These are phyloP conservation scores for Pandemis corylana DNA, from an alignment of 2,888 invertebrate genomes.

Conservation along the genomic window DNA sequence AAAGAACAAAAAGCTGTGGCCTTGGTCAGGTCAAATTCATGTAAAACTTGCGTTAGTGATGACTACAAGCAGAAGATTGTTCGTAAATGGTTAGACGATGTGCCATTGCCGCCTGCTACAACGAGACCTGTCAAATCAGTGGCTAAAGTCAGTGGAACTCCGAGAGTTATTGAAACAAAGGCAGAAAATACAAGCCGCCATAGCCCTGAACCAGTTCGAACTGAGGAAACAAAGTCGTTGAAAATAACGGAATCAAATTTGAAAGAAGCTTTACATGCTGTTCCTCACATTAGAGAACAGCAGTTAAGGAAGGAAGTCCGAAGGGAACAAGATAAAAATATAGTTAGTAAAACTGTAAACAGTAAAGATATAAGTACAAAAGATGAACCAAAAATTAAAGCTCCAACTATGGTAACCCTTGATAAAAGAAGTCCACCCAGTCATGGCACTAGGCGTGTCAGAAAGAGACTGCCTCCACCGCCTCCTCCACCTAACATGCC, in stretches of 20 bases:
- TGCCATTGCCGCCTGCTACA: conserved; percentile 75
- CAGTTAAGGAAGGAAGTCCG: conserved; percentile 44
- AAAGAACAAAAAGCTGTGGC: conserved; percentile 62
- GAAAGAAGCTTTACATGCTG: conserved; percentile 30
- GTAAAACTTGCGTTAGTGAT: conserved; percentile 84
- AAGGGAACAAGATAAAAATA: conserved; percentile 42
- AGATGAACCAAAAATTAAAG: conserved; percentile 32
- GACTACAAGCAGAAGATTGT: conserved; percentile 91
- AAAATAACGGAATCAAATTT: conserved; percentile 32
- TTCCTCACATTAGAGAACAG: conserved; percentile 34
- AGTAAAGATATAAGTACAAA: conserved; percentile 33
- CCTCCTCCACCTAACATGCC: conserved; percentile 69
- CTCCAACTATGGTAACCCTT: conserved; percentile 34
- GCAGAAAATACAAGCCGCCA: conserved; percentile 51
- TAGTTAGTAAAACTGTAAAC: conserved; percentile 33
- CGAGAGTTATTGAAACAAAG: conserved; percentile 67
- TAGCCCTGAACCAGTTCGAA: conserved; percentile 52
- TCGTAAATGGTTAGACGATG: conserved; percentile 91
- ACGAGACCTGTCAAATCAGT: conserved; percentile 66
- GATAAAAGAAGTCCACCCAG: conserved; percentile 63
- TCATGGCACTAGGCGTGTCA: conserved; percentile 67
- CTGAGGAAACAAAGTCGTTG: conserved; percentile 48
- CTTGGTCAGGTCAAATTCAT: conserved; percentile 78
- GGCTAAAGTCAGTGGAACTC: conserved; percentile 76
- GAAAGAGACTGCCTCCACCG: conserved; percentile 77